These are phyloP conservation scores for Echinometra lucunter DNA, from an alignment of 53 echinoderm and acorn worm genomes.

Conservation along the genomic window DNA sequence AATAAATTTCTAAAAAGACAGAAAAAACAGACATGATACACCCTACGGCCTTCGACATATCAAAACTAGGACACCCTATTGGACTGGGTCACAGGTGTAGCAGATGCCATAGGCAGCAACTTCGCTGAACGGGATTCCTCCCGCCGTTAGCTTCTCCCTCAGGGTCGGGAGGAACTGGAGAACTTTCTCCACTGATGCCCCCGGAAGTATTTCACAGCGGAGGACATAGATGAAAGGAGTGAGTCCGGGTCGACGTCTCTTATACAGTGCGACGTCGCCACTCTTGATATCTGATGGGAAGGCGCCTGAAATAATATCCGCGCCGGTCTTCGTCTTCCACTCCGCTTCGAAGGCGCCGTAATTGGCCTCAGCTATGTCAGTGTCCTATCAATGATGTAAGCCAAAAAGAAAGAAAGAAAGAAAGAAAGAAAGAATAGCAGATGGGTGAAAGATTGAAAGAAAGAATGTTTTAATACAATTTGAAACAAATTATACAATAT, in stretches of 20 bases:
- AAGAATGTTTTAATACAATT: too few species aligned
- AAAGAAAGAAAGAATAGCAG: too few species aligned
- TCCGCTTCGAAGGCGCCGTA: constrained; percentile 41
- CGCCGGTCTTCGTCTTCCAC: constrained; percentile 48
- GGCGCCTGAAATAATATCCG: background rate
- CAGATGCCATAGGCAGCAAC: constrained; percentile 34
- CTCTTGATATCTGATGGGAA: constrained; percentile 1
- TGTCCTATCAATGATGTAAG: too few species aligned
- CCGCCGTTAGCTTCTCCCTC: constrained; percentile 3
- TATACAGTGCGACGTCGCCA: constrained; percentile 35
- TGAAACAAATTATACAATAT: too few species aligned
- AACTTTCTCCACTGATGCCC: background rate
- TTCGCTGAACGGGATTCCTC: constrained; percentile 29
- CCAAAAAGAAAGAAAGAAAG: too few species aligned
- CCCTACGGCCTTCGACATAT: too few species aligned
- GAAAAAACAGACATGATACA: too few species aligned
- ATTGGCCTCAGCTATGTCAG: background rate
- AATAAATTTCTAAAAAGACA: too few species aligned
- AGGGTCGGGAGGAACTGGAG: background rate
- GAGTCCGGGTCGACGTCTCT: background rate
- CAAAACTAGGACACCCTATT: too few species aligned
- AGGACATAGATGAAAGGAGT: constrained; percentile 49
- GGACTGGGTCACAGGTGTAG: background rate
- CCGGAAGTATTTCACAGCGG: constrained; percentile 58
- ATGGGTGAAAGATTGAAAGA: too few species aligned